Base-by-base conservation (phyloP, 2,797 vertebrate genomes). In the Rhincodon typus region DNA sequence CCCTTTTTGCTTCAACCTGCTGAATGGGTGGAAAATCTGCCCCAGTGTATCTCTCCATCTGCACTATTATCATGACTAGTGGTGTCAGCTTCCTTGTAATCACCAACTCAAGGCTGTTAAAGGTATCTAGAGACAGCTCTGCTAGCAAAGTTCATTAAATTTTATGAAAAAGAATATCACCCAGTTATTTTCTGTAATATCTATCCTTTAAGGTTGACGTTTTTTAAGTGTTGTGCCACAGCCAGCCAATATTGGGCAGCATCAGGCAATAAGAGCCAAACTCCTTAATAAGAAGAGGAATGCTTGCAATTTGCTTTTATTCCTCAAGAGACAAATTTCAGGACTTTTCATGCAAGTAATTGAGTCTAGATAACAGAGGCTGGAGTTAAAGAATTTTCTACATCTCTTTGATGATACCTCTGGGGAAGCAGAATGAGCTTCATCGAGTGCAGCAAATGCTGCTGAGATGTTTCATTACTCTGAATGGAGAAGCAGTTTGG, bases 201-300 rank as follows among this genome's bases (percentile, higher is more conserved):
- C 86, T 25, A 88, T 88, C 27, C 86, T 88, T 57, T 30, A 57
- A 34, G 50, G 17, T 62, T 67, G 38, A 72, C 46, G 25, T 46
- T 46, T 74, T 50, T 3, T 46, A 19, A 72, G 25, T 72, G 69
- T 50, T 74, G 42, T 30, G 25, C 67, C 42, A 5, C 38, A 30
- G 25, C 42, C 42, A 94, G 10, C 50, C 13, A 95, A n/a, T 34
- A 74, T 72, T 72, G 50, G 69, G 69, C 27, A 30, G 13, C 69
- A 74, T 53, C 38, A 3, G 34, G 70, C 94, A 74, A 67, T 50
- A 74, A 53, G 42, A 50, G 70, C 69, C 70, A 46, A 72, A 50
- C 70, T 95, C 70, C 94, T 94, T 94, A 94, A 95, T 77, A 74
- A 95, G 67, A 46, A 94, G 94, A 74, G 94, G 46, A 95, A 95